These are phyloP conservation scores for Hermaeophaga mercurialis DNA, from an alignment of 2,888 invertebrate species.

Conservation along the genomic window DNA sequence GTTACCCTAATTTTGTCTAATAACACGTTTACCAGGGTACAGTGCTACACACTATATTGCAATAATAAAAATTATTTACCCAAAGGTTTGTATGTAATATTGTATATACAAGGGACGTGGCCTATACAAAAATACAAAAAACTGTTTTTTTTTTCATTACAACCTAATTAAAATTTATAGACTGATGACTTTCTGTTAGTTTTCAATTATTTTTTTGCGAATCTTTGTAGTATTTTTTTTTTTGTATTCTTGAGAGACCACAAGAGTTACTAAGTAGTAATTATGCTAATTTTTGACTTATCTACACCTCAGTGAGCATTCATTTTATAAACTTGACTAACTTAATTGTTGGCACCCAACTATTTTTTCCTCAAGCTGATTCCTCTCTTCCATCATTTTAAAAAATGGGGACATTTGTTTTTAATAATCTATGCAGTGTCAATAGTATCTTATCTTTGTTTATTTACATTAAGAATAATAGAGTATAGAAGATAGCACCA, in stretches of 20 bases:
- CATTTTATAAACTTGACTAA: constrained; percentile 46
- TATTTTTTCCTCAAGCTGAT: no score
- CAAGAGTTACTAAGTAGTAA: constrained; percentile 32
- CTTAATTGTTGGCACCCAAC: constrained; percentile 49
- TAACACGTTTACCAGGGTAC: constrained; percentile 34
- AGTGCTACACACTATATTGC: constrained; percentile 39
- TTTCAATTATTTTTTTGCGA: no score
- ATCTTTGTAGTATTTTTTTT: background rate
- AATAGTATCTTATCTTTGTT: constrained; percentile 14
- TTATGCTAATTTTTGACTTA: constrained; percentile 46
- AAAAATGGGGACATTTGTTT: no score
- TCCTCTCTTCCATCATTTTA: no score
- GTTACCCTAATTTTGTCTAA: constrained; percentile 41
- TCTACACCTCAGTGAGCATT: constrained; percentile 54
- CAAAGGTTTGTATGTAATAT: constrained; percentile 35
- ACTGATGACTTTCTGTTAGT: no score
- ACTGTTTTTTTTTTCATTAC: no score
- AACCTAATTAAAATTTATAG: no score
- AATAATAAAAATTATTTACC: constrained; percentile 40
- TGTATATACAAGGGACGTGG: constrained; percentile 39
- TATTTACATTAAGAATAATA: constrained; percentile 25
- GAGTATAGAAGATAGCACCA: constrained; percentile 32
- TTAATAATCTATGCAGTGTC: constrained; percentile 27
- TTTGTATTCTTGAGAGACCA: constrained; percentile 27
- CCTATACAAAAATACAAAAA: constrained; percentile 19